Base-by-base conservation (phyloP, 2,888 invertebrate genomes). In the Patella pellucida region DNA sequence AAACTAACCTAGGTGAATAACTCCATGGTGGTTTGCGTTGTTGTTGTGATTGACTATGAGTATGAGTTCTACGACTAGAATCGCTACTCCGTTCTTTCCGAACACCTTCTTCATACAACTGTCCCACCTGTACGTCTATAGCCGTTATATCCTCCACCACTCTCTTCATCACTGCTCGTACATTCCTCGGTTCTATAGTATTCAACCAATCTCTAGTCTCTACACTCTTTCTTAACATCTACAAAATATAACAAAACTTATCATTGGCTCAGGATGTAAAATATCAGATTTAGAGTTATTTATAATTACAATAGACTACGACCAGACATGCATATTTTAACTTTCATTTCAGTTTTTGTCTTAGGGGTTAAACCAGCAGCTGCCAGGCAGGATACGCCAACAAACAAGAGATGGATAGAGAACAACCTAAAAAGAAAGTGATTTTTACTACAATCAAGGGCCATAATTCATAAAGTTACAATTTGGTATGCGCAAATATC, bases 131-230 rank as follows among this genome's bases (percentile, higher is more conserved):
- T 31, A 94, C 93, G 89, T 98, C 98, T 67, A 98, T 96, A 72
- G 95, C 94, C 0, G 96, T 95, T 67, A 98, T 93, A 81, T 98
- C 97, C 91, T 98, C 98, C 1, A 98, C 96, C 0, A 98, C 96
- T 74, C 98, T 93, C 86, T 98, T 96, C 94, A 99, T 97, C 0
- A 98, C 98, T 0, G 97, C 96, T 69, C 98, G 93, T 0, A 98
- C 98, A 0, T 96, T 96, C 73, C 98, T 92, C 0, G 99, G 98
- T 90, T 99, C 98, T 9, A 96, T 95, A 3, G 97, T 96, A 87
- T 97, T 95, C 78, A 98, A 91, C 98, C 98, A 99, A 90, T 99
- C 98, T 68, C 98, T 93, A 0, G 98, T 96, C 90, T 98, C 95
- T 0, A 98, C 96, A 83, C 97, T 97, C 90, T 98, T 98, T 73